Evolutionary conservation across 2,888 invertebrate species (phyloP).

Genomic region (Trissolcus brochymenae): DNA sequence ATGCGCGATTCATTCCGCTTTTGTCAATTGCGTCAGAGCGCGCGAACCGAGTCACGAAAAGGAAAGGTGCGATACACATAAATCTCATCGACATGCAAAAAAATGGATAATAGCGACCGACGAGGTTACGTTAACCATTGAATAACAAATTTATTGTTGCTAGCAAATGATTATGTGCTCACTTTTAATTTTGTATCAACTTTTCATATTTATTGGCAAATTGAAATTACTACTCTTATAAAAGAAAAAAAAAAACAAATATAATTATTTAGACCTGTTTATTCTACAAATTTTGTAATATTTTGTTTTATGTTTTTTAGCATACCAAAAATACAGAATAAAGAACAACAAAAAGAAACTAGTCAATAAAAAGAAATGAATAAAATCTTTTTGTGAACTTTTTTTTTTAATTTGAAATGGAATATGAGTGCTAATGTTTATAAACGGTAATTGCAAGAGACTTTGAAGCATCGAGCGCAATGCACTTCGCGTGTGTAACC

Average conservation of each 20-base stretch:
- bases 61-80: constrained; percentile 45
- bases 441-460: not conserved
- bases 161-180: constrained; percentile 31
- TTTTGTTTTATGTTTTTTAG: no score
- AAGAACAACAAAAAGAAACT: no score
- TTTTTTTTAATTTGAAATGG: no score
- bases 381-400: no score
- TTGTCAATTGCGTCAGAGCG: constrained; percentile 52
- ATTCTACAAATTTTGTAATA: no score
- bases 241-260: no score
- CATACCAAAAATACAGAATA: no score
- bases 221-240: not conserved
- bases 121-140: constrained; percentile 17
- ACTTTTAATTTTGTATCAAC: constrained; percentile 6
- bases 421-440: no score
- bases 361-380: no score
- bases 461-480: constrained; percentile 23
- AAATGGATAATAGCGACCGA: constrained; percentile 22
- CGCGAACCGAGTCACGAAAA: constrained; percentile 32
- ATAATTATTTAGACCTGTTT: no score
- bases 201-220: constrained; percentile 10
- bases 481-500: constrained; percentile 43
- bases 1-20: constrained; percentile 49
- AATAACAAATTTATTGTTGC: constrained; percentile 36
- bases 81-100: constrained; percentile 41